A percentile compares a stretch with the other conserved stretches of the same genome.
Evolutionary conservation across 2,888 invertebrate genomes (phyloP).

Genomic region (Synergus itoensis): DNA sequence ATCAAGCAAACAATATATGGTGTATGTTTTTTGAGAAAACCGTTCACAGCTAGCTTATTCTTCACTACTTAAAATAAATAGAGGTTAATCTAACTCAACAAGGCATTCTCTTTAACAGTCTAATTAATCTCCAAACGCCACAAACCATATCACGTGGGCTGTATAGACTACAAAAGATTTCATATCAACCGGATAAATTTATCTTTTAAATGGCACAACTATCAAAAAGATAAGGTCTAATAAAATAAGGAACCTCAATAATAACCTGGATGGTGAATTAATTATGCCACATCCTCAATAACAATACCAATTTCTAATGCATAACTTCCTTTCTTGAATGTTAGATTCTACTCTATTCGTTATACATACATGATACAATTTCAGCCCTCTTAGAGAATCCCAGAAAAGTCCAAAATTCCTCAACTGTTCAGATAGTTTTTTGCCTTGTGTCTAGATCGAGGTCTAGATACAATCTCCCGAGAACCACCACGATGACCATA

Average conservation of each 20-base stretch:
- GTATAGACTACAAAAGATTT: neutral
- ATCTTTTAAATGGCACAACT: neutral
- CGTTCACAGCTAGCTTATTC: neutral
- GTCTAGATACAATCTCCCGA: constrained; percentile 9
- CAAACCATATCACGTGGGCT: too few relatives aligned
- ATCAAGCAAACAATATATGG: neutral
- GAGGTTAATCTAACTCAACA: neutral
- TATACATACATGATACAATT: neutral
- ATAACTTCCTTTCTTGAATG: constrained; percentile 2
- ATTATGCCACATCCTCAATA: neutral
- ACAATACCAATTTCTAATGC: neutral
- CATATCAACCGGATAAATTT: neutral
- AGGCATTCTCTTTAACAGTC: too few relatives aligned
- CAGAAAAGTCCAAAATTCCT: neutral
- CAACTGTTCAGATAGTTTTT: neutral
- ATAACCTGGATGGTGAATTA: neutral
- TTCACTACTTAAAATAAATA: neutral
- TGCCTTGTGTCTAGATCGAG: constrained; percentile 19
- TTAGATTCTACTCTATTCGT: constrained; percentile 17
- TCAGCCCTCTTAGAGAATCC: neutral
- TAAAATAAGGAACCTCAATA: neutral
- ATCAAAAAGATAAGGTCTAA: neutral
- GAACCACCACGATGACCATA: constrained; percentile 10
- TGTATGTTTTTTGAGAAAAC: constrained; percentile 9
- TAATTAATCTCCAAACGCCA: neutral